Evolutionary conservation across 2,797 vertebrate species (phyloP).

Genomic region (Coregonus ussuriensis): DNA sequence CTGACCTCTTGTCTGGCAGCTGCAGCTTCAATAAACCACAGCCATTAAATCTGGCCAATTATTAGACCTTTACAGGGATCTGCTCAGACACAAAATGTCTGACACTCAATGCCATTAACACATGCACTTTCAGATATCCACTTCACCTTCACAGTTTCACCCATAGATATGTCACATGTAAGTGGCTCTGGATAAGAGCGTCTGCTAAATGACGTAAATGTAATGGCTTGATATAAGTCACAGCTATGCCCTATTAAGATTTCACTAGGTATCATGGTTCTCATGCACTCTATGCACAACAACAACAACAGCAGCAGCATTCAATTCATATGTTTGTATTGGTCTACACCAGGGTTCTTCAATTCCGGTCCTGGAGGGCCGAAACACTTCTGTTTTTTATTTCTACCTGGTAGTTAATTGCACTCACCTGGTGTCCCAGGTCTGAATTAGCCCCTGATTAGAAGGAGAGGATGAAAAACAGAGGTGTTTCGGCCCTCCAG

Average conservation of each 20-base stretch:
- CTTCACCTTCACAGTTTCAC: not conserved
- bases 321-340: not conserved
- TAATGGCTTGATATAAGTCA: not conserved
- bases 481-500: too few species aligned
- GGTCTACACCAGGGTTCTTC: too few species aligned
- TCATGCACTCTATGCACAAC: not conserved
- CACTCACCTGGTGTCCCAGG: too few species aligned
- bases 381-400: too few species aligned
- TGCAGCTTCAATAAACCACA: constrained; percentile 27
- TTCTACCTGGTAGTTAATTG: too few species aligned
- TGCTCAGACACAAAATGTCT: constrained; percentile 16
- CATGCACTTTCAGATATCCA: not conserved
- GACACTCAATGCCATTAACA: not conserved
- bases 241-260: not conserved
- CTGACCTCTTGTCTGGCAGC: constrained; percentile 38
- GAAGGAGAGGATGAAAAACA: too few species aligned
- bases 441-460: too few species aligned
- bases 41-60: constrained; percentile 37
- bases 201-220: too few species aligned
- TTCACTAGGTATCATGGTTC: not conserved
- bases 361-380: too few species aligned
- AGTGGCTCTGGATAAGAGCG: too few species aligned
- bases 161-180: not conserved
- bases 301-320: not conserved
- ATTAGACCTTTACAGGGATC: constrained; percentile 5